Base-by-base conservation (phyloP, 2,888 invertebrate genomes). In the Caenorhabditis wallacei region DNA sequence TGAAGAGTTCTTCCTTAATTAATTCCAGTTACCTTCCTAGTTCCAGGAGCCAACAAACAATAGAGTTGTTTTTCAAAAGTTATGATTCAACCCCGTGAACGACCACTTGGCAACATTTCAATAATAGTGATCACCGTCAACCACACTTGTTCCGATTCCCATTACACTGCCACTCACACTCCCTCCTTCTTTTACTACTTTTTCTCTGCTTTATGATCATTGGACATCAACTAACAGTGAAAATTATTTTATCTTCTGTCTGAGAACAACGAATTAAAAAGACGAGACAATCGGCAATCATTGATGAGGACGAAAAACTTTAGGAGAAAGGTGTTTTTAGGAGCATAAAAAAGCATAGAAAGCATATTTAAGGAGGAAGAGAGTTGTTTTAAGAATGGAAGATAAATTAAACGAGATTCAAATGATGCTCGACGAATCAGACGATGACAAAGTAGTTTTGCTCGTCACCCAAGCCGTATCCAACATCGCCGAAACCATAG, bases 391-490 rank as follows among this genome's bases (percentile, higher is more conserved):
- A 30, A 53, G 37, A 70, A 18, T 13, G 40, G 5, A n/a, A 68
- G 20, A 54, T 43, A 40, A 56, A 22, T 24, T 43, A 30, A 35
- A 51, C 63, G 54, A 46, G 46, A 59, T 18, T 26, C 1, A 35
- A 13, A 35, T 26, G 26, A 18, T n/a, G 24, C 18, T 18, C 5
- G 22, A 37, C 22, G 20, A 4, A 20, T 84, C 68, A 84, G 51
- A 84, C 84, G 24, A 84, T 84, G 53, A 84, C 84, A 56, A 84
- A 84, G 53, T 76, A 80, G 64, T 82, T 82, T 24, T 75, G 83
- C 75, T 83, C 83, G 54, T 83, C 79, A 24, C 75, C 83, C 13
- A 80, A 54, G 16, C 83, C 83, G 30, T 79, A 83, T 64, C 70
- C 71, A 54, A 35, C 43, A 46, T 84, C 84, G 20, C 56, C 59